Conservation (phyloP, 2,888 invertebrate species). For the Cerastoderma edule region DNA sequence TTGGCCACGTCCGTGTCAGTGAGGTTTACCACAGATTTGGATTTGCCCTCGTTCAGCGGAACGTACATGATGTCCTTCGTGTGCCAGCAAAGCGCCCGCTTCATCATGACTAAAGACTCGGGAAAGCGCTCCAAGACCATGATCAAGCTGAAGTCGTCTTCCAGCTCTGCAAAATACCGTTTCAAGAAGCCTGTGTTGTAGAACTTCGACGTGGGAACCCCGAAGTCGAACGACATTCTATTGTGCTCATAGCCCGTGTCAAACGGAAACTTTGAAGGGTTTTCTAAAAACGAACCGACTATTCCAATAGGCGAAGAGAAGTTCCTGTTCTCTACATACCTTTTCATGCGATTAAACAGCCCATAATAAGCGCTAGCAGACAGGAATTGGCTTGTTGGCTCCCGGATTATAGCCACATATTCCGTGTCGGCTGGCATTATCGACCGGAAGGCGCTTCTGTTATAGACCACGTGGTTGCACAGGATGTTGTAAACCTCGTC, state of each 20-base stretch:
- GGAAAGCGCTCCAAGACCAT: slow-evolving; percentile 79
- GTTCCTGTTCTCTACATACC: not conserved
- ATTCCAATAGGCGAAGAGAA: not conserved
- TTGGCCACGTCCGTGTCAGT: slow-evolving; percentile 51
- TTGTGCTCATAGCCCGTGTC: slow-evolving; percentile 51
- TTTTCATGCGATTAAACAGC: slow-evolving; percentile 41
- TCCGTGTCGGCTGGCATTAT: slow-evolving; percentile 65
- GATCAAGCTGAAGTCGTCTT: slow-evolving; percentile 72
- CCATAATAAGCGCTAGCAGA: slow-evolving; percentile 70
- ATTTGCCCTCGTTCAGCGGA: slow-evolving; percentile 61
- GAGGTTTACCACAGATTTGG: slow-evolving; percentile 41
- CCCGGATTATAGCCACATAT: slow-evolving; percentile 68
- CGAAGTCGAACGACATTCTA: slow-evolving; percentile 64
- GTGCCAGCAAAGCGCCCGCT: slow-evolving; percentile 76
- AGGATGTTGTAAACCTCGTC: slow-evolving; percentile 71
- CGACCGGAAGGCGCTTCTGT: slow-evolving; percentile 61
- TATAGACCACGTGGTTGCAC: slow-evolving; percentile 76
- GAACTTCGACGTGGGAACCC: slow-evolving; percentile 46
- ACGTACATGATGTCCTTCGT: slow-evolving; percentile 77
- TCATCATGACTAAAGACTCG: slow-evolving; percentile 79
- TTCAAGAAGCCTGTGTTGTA: slow-evolving; percentile 44
- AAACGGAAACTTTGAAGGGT: slow-evolving; percentile 19
- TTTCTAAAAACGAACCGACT: slow-evolving; percentile 37
- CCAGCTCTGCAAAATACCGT: slow-evolving; percentile 65
- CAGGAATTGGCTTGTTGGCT: slow-evolving; percentile 66